A percentile compares a stretch with the other conserved stretches of the same genome.
Conservation (phyloP, 2,888 invertebrate species). For the Heteromyza rotundicornis region DNA sequence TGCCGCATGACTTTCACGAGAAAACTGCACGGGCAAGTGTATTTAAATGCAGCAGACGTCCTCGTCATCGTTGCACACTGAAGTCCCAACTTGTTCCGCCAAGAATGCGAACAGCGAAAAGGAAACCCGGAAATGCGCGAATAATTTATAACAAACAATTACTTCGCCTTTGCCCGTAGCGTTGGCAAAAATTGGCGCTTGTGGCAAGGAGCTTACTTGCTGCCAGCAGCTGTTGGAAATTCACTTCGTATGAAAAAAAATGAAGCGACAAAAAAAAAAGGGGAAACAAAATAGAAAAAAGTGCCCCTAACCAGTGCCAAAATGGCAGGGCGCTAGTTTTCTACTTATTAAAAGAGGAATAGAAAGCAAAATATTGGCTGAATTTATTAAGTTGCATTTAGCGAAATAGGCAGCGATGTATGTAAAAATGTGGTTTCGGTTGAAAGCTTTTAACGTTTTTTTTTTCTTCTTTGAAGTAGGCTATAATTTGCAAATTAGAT, state of each 20-base stretch:
- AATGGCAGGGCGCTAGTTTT: neutral
- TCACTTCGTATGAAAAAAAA: neutral
- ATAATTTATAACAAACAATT: constrained; percentile 38
- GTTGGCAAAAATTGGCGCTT: constrained; percentile 33
- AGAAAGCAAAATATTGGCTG: no score
- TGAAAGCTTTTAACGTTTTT: constrained; percentile 19
- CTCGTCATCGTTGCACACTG: no score
- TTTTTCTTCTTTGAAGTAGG: constrained; percentile 9
- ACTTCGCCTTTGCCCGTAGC: constrained; percentile 20
- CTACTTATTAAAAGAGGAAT: neutral
- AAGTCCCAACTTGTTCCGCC: no score
- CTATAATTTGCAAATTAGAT: constrained; percentile 18
- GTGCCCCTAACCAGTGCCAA: neutral
- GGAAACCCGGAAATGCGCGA: constrained; percentile 27
- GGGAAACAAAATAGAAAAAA: no score
- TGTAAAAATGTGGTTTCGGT: neutral
- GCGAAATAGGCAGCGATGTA: constrained; percentile 5
- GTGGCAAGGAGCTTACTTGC: constrained; percentile 29
- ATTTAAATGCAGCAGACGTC: no score
- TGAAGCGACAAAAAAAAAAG: no score
- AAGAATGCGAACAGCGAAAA: no score
- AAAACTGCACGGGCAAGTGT: no score
- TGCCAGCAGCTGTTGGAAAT: constrained; percentile 35
- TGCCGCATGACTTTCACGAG: no score
- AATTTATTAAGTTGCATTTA: neutral